Conservation (phyloP, 1,140 invertebrate species). For the Drosophila nigromelanica region DNA sequence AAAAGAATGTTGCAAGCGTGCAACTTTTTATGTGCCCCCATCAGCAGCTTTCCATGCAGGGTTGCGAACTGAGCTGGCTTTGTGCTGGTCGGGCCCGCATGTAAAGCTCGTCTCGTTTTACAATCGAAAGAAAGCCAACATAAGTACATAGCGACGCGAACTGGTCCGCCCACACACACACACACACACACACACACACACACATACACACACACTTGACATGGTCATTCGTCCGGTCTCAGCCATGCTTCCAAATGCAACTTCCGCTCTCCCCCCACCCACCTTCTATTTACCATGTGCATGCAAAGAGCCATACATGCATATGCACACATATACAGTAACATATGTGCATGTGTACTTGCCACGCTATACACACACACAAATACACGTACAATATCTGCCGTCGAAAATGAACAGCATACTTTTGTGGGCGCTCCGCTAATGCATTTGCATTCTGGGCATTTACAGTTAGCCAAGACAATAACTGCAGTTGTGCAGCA, state of each 20-base stretch:
- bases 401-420: constrained; percentile 46
- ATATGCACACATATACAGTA: constrained; percentile 3
- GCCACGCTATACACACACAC: not conserved
- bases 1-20: constrained; percentile 46
- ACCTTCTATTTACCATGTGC: constrained; percentile 55
- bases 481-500: not conserved
- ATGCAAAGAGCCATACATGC: constrained; percentile 31
- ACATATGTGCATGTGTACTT: not conserved
- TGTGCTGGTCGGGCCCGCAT: constrained; percentile 32
- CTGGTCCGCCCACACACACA: not conserved
- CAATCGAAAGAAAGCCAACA: constrained; percentile 23
- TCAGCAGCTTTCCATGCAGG: not conserved
- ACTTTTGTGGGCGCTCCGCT: constrained; percentile 57
- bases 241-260: constrained; percentile 1
- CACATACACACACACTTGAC: constrained; percentile 52
- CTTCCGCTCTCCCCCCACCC: not conserved
- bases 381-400: not conserved
- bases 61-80: constrained; percentile 3
- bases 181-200: too few relatives aligned
- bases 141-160: constrained; percentile 12
- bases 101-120: constrained; percentile 3
- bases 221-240: constrained; percentile 64
- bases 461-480: constrained; percentile 51
- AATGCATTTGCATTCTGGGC: constrained; percentile 74
- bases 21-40: constrained; percentile 46